These are phyloP conservation scores for Salpingus planirostris DNA, from an alignment of 2,888 invertebrate genomes.

Conservation along the genomic window DNA sequence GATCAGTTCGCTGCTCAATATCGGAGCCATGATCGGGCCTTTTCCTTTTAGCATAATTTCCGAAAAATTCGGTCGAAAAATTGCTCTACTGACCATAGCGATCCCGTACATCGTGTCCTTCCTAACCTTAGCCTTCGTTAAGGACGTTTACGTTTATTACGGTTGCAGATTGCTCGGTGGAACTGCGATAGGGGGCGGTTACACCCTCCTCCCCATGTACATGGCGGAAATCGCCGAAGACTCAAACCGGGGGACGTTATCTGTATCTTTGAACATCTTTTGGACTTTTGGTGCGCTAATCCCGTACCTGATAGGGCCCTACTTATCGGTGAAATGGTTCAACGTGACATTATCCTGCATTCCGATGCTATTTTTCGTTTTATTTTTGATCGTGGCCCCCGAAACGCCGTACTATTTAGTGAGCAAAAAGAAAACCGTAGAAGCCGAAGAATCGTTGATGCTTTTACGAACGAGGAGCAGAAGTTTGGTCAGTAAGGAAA, in stretches of 20 bases:
- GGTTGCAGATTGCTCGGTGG: conserved; percentile 39
- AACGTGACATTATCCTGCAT: conserved; percentile 44
- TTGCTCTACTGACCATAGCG: conserved; percentile 53
- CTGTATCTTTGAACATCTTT: conserved; percentile 64
- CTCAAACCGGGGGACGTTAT: conserved; percentile 63
- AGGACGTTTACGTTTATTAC: conserved; percentile 11
- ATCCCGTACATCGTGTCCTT: conserved; percentile 52
- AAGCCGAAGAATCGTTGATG: conserved; percentile 48
- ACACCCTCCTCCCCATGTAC: conserved; percentile 70
- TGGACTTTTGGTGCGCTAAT: conserved; percentile 59
- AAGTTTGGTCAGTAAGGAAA: conserved; percentile 40
- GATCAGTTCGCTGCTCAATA: conserved; percentile 17
- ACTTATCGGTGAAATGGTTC: conserved; percentile 52
- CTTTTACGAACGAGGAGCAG: conserved; percentile 46
- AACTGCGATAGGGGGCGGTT: conserved; percentile 57
- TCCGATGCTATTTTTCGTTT: conserved; percentile 44
- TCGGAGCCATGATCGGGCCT: conserved; percentile 51
- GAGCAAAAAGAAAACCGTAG: conserved; percentile 47
- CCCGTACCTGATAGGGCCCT: conserved; percentile 62
- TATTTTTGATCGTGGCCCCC: conserved; percentile 60
- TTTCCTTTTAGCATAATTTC: conserved; percentile 58
- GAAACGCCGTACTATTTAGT: conserved; percentile 69
- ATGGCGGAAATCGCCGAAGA: conserved; percentile 73
- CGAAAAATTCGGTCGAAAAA: conserved; percentile 58
- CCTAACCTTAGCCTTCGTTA: conserved; percentile 18